Evolutionary conservation across 2,888 invertebrate genomes (phyloP), one percentile per base, ranked within the genome.

Genomic region (Megastigmus dorsalis): DNA sequence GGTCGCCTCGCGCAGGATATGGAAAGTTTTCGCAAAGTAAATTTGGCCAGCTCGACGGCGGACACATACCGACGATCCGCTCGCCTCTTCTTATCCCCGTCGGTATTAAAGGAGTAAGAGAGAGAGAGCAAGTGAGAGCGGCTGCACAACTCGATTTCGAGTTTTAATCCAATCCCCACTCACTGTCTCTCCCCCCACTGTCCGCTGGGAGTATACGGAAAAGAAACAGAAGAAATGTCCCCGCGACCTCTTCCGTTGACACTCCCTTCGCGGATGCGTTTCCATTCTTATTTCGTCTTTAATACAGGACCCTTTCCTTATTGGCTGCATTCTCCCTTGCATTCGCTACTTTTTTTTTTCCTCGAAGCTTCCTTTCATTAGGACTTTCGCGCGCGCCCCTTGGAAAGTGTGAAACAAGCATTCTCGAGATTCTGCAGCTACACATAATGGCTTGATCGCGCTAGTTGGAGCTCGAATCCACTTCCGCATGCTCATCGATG

Each of bases 261-360:
- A 70, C 76, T 76, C 74, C 65, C 71, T 68, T 55, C 45, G 28
- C 63, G 13, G n/a, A n/a, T n/a, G n/a, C n/a, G n/a, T n/a, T n/a
- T n/a, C n/a, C n/a, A n/a, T n/a, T n/a, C n/a, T n/a, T n/a, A n/a
- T n/a, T n/a, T n/a, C n/a, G n/a, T n/a, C n/a, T n/a, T n/a, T n/a
- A n/a, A n/a, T n/a, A n/a, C n/a, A 26, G 20, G 20, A 69, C 60
- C 60, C 59, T 69, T 69, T 69, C 60, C 69, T 60, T 69, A 69
- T 30, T 15, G n/a, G n/a, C n/a, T n/a, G 13, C 38, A 36, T 20
- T 9, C 57, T 20, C 38, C 41, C 28, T 2, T 54, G 30, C 26
- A 13, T 33, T 38, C 57, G 15, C 18, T 23, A n/a, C 13, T 48
- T 45, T 30, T 18, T 23, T 15, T 30, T 45, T 60, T 38, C 23